Evolutionary conservation across 2,113 vertebrate species (phyloP).

Genomic region (Upupa epops): DNA sequence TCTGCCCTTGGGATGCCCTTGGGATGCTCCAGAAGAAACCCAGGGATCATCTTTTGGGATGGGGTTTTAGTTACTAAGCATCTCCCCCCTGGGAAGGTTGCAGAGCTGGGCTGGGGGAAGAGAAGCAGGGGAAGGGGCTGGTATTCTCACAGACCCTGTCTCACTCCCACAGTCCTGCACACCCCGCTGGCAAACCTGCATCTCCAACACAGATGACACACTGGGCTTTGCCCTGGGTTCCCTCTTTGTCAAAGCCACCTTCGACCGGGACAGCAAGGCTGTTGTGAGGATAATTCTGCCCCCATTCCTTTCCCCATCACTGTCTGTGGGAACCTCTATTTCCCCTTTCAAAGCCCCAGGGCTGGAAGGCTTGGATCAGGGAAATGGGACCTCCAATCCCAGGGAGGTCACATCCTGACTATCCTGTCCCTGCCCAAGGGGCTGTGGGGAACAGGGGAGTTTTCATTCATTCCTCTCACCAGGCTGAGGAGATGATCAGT

Average conservation of each 20-base stretch:
- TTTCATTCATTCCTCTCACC: background rate
- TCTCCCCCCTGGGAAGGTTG: background rate
- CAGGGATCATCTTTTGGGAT: background rate
- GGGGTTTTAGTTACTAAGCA: background rate
- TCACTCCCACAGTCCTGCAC: conserved; percentile 84
- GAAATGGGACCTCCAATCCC: background rate
- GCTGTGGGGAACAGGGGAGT: rapidly evolving
- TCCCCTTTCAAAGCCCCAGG: background rate
- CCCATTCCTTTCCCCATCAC: background rate
- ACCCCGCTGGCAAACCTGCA: conserved; percentile 97
- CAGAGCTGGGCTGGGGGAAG: background rate
- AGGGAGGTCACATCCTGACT: background rate
- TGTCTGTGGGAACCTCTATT: rapidly evolving
- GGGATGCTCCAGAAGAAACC: background rate
- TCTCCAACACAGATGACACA: conserved; percentile 93
- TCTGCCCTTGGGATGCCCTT: background rate
- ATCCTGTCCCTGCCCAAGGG: background rate
- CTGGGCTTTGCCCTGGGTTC: conserved; percentile 95
- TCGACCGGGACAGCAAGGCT: conserved; percentile 94
- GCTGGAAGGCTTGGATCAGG: background rate
- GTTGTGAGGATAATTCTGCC: conserved; percentile 80
- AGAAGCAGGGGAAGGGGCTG: background rate
- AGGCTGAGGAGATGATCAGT: conserved; percentile 96
- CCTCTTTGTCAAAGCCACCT: conserved; percentile 95
- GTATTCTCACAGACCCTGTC: background rate